A percentile compares a stretch with the other conserved stretches of the same genome.
Conservation (phyloP, 2,888 invertebrate species). For the Leucophenga montana region DNA sequence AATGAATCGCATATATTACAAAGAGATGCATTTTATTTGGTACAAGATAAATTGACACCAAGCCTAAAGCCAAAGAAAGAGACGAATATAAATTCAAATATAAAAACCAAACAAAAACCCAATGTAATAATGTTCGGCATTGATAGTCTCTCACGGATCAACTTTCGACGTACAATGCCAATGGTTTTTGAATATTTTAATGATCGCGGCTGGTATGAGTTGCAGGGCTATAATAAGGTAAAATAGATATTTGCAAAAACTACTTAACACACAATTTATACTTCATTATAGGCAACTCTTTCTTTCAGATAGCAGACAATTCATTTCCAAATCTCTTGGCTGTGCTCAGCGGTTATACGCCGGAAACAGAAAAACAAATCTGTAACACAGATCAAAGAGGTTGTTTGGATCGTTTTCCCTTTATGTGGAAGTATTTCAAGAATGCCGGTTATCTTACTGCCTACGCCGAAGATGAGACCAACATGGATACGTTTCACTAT, state of each 20-base stretch:
- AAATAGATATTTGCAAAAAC: background rate
- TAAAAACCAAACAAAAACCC: background rate
- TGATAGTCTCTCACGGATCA: constrained; percentile 86
- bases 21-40: constrained; percentile 44
- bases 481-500: constrained; percentile 80
- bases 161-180: constrained; percentile 83
- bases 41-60: constrained; percentile 23
- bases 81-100: background rate
- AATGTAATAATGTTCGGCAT: constrained; percentile 75
- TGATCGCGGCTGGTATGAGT: constrained; percentile 4
- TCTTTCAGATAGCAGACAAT: constrained; percentile 82
- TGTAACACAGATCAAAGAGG: constrained; percentile 74
- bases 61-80: background rate
- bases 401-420: constrained; percentile 79
- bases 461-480: constrained; percentile 83
- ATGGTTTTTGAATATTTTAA: constrained; percentile 1
- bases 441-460: constrained; percentile 81
- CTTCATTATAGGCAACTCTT: no score
- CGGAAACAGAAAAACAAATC: constrained; percentile 71
- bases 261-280: background rate
- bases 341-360: constrained; percentile 79
- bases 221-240: constrained; percentile 17
- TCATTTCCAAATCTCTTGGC: constrained; percentile 91
- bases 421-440: constrained; percentile 84
- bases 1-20: constrained; percentile 50